phyloP scores from a whole-genome alignment of 2,113 vertebrate genomes.

The Hemibagrus wyckioides region DNA sequence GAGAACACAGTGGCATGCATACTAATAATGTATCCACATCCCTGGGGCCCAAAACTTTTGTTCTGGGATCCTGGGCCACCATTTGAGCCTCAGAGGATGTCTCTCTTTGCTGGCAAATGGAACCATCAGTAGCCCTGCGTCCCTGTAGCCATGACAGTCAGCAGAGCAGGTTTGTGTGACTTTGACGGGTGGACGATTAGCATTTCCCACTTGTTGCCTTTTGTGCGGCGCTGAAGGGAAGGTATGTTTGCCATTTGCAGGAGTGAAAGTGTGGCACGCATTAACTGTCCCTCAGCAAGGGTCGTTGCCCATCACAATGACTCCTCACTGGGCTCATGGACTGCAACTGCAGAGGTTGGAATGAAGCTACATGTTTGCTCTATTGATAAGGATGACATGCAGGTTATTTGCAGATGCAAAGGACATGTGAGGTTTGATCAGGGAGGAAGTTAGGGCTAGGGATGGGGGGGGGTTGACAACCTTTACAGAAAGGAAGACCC shows the following conservation, averaged over 20 bases:
- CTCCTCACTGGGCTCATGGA: constrained; percentile 34
- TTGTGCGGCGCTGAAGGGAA: constrained; percentile 49
- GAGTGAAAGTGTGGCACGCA: constrained; percentile 50
- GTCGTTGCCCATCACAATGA: constrained; percentile 43
- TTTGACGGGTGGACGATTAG: constrained; percentile 54
- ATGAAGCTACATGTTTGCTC: constrained; percentile 50
- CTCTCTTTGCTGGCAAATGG: constrained; percentile 48
- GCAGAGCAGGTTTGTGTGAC: constrained; percentile 34
- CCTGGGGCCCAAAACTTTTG: constrained; percentile 55
- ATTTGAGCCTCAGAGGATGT: constrained; percentile 47
- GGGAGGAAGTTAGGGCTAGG: constrained; percentile 31
- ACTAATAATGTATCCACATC: constrained; percentile 54
- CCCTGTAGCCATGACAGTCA: constrained; percentile 51
- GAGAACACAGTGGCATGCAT: constrained; percentile 59
- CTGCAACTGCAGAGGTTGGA: constrained; percentile 37
- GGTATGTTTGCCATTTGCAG: constrained; percentile 55
- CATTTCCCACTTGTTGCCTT: constrained; percentile 49
- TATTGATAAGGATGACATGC: constrained; percentile 45
- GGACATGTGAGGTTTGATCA: constrained; percentile 28
- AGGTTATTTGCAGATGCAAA: constrained; percentile 39
- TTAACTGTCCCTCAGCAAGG: constrained; percentile 44
- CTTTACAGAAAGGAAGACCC: background rate
- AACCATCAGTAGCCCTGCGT: constrained; percentile 41
- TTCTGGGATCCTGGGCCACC: constrained; percentile 49
- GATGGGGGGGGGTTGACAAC: background rate